phyloP scores from a whole-genome alignment of 2,113 vertebrate species.

The Paratilapia polleni region DNA sequence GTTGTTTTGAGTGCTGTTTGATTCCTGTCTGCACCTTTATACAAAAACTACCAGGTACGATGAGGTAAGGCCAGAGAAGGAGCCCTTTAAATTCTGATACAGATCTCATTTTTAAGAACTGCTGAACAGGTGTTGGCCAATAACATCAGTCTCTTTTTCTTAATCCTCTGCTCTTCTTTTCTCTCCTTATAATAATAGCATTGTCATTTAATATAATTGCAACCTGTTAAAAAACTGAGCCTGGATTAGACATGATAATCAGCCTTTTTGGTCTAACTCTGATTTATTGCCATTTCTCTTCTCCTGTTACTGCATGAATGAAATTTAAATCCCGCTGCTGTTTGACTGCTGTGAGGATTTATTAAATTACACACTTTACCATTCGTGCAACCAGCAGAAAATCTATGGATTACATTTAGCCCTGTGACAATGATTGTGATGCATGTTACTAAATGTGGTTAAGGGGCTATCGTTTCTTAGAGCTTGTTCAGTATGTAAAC shows the following conservation, averaged over 20 bases:
- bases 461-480: background rate
- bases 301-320: background rate
- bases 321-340: background rate
- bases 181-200: background rate
- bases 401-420: background rate
- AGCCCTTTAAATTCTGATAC: background rate
- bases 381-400: background rate
- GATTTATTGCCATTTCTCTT: background rate
- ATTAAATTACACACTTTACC: background rate
- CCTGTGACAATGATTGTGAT: background rate
- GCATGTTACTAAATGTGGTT: background rate
- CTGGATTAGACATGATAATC: background rate
- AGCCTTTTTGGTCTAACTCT: background rate
- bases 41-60: background rate
- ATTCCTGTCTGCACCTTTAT: background rate
- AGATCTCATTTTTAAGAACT: background rate
- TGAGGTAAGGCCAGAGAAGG: background rate
- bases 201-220: background rate
- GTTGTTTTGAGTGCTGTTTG: rapidly evolving
- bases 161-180: background rate
- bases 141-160: background rate
- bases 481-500: no score
- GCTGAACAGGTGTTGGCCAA: no score
- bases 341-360: background rate
- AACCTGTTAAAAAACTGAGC: background rate